phyloP scores from a whole-genome alignment of 2,113 vertebrate species.

The Notiomystis cincta region DNA sequence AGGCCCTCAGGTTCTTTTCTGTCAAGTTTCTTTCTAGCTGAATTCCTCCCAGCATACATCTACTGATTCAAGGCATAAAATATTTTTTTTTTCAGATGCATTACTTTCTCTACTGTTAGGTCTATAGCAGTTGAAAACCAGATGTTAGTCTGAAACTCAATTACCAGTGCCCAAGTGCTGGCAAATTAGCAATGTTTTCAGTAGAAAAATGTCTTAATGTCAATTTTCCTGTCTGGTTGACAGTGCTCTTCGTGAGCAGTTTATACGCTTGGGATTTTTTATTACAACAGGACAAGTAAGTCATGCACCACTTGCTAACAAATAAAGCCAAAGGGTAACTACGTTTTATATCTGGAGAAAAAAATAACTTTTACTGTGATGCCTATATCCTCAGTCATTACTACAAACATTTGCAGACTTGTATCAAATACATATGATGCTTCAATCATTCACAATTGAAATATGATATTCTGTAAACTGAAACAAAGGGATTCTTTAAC shows the following conservation, averaged over 20 bases:
- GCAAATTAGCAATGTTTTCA: not conserved
- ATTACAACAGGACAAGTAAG: not conserved
- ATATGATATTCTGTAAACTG: not conserved
- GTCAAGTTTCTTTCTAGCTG: not conserved
- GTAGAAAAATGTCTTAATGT: not conserved
- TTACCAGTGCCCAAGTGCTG: not conserved
- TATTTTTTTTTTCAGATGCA: not conserved
- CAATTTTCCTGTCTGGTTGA: not conserved
- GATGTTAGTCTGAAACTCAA: not conserved
- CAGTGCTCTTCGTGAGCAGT: not conserved
- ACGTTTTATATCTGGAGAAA: not conserved
- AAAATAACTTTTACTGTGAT: not conserved
- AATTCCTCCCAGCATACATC: not conserved
- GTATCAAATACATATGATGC: not conserved
- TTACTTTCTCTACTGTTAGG: not conserved
- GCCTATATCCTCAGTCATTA: not conserved
- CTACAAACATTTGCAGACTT: not conserved
- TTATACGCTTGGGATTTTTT: not conserved
- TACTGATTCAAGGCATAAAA: not conserved
- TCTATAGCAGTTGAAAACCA: not conserved
- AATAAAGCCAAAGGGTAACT: not conserved
- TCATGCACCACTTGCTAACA: not conserved
- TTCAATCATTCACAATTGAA: not conserved
- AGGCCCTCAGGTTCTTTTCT: not conserved
- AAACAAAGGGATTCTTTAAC: not conserved